These are phyloP conservation scores for Astyanax mexicanus DNA, from an alignment of 2,797 vertebrate genomes.

Conservation along the genomic window DNA sequence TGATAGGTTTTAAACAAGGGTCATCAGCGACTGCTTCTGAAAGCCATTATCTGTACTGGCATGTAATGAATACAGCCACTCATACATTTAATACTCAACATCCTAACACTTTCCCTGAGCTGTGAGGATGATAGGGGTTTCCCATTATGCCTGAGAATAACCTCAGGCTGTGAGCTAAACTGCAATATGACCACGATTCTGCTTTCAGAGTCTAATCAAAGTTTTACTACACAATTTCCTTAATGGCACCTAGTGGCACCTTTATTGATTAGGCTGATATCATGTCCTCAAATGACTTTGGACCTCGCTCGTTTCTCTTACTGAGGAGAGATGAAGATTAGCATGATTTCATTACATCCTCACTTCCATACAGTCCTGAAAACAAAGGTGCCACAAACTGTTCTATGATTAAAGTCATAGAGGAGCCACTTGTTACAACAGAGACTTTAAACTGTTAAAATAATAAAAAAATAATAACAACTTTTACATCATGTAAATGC, in stretches of 20 bases:
- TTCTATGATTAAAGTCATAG: too few relatives aligned
- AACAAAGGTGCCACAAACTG: too few relatives aligned
- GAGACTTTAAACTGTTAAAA: too few relatives aligned
- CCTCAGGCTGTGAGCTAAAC: constrained; percentile 51
- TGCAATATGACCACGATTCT: constrained; percentile 49
- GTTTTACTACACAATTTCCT: constrained; percentile 66
- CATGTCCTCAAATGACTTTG: constrained; percentile 63
- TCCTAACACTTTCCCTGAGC: constrained; percentile 29
- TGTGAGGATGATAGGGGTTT: constrained; percentile 21
- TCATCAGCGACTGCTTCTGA: constrained; percentile 7
- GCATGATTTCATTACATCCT: constrained; percentile 7
- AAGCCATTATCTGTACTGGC: constrained; percentile 3
- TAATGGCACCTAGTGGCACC: constrained; percentile 54
- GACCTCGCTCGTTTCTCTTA: constrained; percentile 51
- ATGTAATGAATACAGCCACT: constrained; percentile 3
- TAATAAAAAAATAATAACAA: too few relatives aligned
- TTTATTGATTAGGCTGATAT: constrained; percentile 60
- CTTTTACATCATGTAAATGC: too few relatives aligned
- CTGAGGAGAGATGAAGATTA: constrained; percentile 5
- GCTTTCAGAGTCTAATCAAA: constrained; percentile 55
- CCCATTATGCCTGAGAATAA: constrained; percentile 27
- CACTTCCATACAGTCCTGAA: not conserved
- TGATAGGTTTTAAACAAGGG: constrained; percentile 19
- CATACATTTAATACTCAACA: constrained; percentile 50
- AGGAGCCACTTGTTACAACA: too few relatives aligned